Conservation (phyloP, 2,113 vertebrate species). For the Leptosomus discolor region DNA sequence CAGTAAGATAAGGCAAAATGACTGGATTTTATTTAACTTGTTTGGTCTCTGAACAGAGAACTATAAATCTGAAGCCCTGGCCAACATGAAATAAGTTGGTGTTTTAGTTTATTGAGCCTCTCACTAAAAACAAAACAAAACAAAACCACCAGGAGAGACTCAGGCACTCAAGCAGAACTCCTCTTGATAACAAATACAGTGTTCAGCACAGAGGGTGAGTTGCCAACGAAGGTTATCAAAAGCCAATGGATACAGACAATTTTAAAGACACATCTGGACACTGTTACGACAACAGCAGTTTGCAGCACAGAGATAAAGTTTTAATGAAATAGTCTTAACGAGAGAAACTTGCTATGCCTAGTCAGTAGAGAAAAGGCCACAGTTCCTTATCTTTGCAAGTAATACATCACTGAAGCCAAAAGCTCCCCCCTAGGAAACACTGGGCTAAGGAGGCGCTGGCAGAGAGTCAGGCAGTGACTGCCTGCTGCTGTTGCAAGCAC, state of each 20-base stretch:
- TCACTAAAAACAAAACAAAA: not conserved
- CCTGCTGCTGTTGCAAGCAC: not conserved
- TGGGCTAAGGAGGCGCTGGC: not conserved
- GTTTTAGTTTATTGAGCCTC: not conserved
- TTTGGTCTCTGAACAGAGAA: not conserved
- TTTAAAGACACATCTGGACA: constrained; percentile 44
- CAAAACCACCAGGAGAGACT: not conserved
- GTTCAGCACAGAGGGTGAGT: not conserved
- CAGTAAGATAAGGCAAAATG: not conserved
- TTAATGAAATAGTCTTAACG: constrained; percentile 27
- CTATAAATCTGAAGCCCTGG: not conserved
- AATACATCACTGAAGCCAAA: not conserved
- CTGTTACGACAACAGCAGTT: not conserved
- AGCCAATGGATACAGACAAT: not conserved
- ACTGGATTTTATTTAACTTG: not conserved
- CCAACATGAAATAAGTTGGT: not conserved
- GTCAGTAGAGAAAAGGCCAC: not conserved
- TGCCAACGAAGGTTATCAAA: constrained; percentile 38
- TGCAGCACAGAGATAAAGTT: constrained; percentile 1
- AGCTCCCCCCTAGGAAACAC: not conserved
- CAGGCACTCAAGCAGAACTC: not conserved
- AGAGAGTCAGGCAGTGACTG: not conserved
- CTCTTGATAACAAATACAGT: not conserved
- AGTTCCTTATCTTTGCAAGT: not conserved
- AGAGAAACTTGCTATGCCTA: not conserved